Percentiles rank a stretch among this genome's conserved stretches.
These are phyloP conservation scores for Saccostrea glomerata DNA, from an alignment of 1,140 invertebrate genomes.

Conservation along the genomic window DNA sequence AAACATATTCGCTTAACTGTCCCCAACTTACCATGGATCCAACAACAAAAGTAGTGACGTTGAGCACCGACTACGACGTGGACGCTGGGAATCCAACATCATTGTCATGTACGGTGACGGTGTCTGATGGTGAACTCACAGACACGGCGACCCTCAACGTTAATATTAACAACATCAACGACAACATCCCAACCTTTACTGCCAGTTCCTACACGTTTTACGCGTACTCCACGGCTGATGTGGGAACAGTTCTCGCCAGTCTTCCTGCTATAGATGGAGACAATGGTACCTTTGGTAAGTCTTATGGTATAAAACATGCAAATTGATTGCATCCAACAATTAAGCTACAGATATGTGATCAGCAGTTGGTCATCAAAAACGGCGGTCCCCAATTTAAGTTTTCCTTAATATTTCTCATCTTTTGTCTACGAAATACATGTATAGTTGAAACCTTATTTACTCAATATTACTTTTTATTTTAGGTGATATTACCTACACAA, in stretches of 20 bases:
- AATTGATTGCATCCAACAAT: no score
- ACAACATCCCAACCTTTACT: slow-evolving; percentile 55
- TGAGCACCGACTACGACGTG: slow-evolving; percentile 48
- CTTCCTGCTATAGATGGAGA: slow-evolving; percentile 51
- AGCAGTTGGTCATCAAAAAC: no score
- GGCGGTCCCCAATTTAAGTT: no score
- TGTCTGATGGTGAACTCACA: slow-evolving; percentile 51
- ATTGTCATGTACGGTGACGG: slow-evolving; percentile 48
- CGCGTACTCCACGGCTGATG: not conserved
- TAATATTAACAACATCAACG: slow-evolving; percentile 56
- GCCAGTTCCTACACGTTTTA: slow-evolving; percentile 43
- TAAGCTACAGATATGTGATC: no score
- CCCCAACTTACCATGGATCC: not conserved
- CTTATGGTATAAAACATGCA: not conserved
- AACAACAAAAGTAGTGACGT: slow-evolving; percentile 8
- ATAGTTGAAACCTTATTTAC: no score
- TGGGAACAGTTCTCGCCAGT: slow-evolving; percentile 36
- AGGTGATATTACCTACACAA: slow-evolving; percentile 23
- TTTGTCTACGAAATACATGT: no score
- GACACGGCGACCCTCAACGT: slow-evolving; percentile 48
- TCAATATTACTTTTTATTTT: not conserved
- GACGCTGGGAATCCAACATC: slow-evolving; percentile 40
- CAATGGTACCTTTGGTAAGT: slow-evolving; percentile 38
- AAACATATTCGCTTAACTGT: slow-evolving; percentile 50
- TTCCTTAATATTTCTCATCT: no score